These are phyloP conservation scores for Vandiemenella viatica DNA, from an alignment of 2,888 invertebrate species.

Conservation along the genomic window DNA sequence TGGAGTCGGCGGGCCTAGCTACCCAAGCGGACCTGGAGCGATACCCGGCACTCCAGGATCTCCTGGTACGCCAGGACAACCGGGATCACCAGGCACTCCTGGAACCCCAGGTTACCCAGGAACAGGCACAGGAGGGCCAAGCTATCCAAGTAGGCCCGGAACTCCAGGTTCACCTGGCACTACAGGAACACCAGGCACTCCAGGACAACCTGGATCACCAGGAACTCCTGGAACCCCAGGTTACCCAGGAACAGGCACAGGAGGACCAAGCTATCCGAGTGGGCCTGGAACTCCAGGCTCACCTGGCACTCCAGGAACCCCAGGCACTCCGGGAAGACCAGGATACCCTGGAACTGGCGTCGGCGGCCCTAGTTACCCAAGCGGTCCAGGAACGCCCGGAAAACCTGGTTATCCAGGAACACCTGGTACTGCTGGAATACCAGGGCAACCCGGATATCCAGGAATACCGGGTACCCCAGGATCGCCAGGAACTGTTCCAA, in stretches of 20 bases:
- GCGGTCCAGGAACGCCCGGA: constrained; percentile 9
- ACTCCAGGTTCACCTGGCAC: constrained; percentile 19
- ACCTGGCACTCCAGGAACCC: constrained; percentile 14
- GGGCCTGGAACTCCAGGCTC: constrained; percentile 21
- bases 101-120: constrained; percentile 9
- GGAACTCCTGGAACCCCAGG: constrained; percentile 23
- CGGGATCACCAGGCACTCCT: constrained; percentile 16
- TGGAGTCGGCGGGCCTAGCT: constrained; percentile 14
- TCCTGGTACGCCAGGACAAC: constrained; percentile 22
- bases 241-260: constrained; percentile 10
- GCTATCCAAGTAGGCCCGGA: constrained; percentile 22
- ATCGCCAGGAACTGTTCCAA: constrained; percentile 17
- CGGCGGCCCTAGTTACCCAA: constrained; percentile 11
- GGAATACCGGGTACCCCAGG: constrained; percentile 8
- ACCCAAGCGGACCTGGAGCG: constrained; percentile 19
- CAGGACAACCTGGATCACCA: constrained; percentile 12
- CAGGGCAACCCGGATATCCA: constrained; percentile 17
- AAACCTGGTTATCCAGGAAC: constrained; percentile 9
- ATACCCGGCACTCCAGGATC: constrained; percentile 3
- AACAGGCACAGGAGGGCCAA: constrained; percentile 10
- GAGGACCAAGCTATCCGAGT: constrained; percentile 17
- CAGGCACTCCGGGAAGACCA: constrained; percentile 10
- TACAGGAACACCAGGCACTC: constrained; percentile 25
- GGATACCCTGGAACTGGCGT: constrained; percentile 9
- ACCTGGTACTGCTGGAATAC: constrained; percentile 14